Evolutionary conservation across 2,888 invertebrate species (phyloP).

Genomic region (Craniophora ligustri): DNA sequence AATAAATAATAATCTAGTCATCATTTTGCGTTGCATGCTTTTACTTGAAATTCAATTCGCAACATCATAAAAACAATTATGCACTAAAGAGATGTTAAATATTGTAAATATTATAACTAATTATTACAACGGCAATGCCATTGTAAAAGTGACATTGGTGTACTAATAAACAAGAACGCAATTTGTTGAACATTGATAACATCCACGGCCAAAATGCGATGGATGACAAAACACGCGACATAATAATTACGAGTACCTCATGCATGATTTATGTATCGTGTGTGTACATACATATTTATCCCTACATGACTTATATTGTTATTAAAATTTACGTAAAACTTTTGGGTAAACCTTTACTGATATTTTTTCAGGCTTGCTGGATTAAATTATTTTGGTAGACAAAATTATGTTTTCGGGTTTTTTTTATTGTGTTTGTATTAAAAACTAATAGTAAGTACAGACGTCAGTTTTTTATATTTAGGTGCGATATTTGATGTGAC

Average conservation of each 20-base stretch:
- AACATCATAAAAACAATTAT: slow-evolving; percentile 4
- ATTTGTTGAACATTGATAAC: slow-evolving; percentile 75
- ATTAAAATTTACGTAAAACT: slow-evolving; percentile 17
- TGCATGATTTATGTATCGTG: slow-evolving; percentile 65
- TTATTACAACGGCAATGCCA: slow-evolving; percentile 32
- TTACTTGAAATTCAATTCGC: not conserved
- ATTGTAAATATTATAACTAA: slow-evolving; percentile 26
- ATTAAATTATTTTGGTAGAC: no score
- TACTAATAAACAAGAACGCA: slow-evolving; percentile 64
- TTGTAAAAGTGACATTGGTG: slow-evolving; percentile 53
- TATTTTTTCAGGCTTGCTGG: not conserved
- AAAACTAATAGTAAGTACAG: no score
- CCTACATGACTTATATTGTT: slow-evolving; percentile 29
- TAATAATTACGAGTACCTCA: slow-evolving; percentile 75
- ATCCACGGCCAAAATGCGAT: slow-evolving; percentile 70
- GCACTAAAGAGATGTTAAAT: slow-evolving; percentile 27
- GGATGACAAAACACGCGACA: slow-evolving; percentile 80
- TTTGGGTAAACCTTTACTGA: not conserved
- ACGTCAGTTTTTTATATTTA: no score
- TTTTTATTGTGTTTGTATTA: no score
- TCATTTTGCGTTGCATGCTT: no score
- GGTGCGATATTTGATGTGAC: no score
- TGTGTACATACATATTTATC: slow-evolving; percentile 52
- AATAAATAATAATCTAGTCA: no score
- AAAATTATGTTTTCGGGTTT: no score